These are phyloP conservation scores for Dasypus novemcinctus DNA, from an alignment of 2,113 vertebrate species.

Conservation along the genomic window DNA sequence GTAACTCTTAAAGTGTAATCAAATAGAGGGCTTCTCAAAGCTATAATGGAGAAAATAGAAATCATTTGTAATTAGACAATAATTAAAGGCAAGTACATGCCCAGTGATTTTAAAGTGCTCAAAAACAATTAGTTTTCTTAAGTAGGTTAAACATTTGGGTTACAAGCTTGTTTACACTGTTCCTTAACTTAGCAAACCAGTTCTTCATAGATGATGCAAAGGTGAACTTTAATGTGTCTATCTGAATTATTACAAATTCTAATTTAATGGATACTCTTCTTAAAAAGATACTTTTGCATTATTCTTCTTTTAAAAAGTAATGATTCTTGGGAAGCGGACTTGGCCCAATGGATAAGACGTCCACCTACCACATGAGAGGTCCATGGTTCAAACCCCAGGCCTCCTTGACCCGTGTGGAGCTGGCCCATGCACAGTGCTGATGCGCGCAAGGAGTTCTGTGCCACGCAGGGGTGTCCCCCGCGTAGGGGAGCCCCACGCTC, in stretches of 20 bases:
- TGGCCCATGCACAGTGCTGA: too few species aligned
- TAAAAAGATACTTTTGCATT: background rate
- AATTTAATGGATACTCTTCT: conserved; percentile 25
- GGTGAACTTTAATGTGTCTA: conserved; percentile 27
- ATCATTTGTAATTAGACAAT: conserved; percentile 71
- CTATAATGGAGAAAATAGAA: conserved; percentile 71
- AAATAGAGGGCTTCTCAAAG: conserved; percentile 61
- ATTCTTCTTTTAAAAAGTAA: background rate
- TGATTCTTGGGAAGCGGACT: too few species aligned
- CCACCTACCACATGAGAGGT: too few species aligned
- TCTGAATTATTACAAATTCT: conserved; percentile 33
- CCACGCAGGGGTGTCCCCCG: too few species aligned
- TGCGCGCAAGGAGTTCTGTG: too few species aligned
- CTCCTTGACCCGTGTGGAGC: too few species aligned
- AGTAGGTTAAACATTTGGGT: conserved; percentile 76
- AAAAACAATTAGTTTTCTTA: conserved; percentile 76
- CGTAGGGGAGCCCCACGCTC: too few species aligned
- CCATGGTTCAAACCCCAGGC: too few species aligned
- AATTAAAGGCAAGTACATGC: conserved; percentile 73
- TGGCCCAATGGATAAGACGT: too few species aligned
- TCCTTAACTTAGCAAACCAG: conserved; percentile 74
- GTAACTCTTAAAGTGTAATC: conserved; percentile 54
- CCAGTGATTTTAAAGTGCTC: conserved; percentile 75
- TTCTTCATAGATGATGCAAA: conserved; percentile 67
- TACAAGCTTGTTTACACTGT: conserved; percentile 62